Conservation (phyloP, 2,113 vertebrate species). For the Toxotes jaculatrix region DNA sequence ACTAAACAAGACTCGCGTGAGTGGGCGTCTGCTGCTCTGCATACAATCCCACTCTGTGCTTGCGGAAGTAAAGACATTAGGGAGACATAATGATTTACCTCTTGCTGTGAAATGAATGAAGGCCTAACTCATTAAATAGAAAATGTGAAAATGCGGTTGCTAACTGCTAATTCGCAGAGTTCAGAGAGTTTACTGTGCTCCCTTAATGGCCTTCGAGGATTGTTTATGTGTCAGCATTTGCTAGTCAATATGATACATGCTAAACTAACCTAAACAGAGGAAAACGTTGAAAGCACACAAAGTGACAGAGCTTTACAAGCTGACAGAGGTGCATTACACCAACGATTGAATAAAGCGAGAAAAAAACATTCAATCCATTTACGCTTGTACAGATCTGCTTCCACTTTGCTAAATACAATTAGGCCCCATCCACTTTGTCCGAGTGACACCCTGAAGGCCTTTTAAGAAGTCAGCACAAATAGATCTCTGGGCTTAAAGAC, state of each 20-base stretch:
- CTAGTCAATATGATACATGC: constrained; percentile 38
- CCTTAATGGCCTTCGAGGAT: constrained; percentile 26
- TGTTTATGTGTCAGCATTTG: constrained; percentile 27
- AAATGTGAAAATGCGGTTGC: constrained; percentile 39
- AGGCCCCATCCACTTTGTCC: constrained; percentile 61
- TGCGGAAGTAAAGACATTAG: constrained; percentile 32
- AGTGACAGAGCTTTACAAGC: constrained; percentile 43
- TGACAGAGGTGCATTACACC: constrained; percentile 55
- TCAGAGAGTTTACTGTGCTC: constrained; percentile 16
- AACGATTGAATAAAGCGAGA: constrained; percentile 47
- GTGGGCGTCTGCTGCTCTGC: constrained; percentile 20
- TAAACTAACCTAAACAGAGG: constrained; percentile 33
- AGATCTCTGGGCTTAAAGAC: constrained; percentile 52
- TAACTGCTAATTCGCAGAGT: constrained; percentile 1
- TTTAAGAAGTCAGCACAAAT: constrained; percentile 76
- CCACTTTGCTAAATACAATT: constrained; percentile 74
- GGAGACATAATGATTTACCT: constrained; percentile 44
- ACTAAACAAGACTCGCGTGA: constrained; percentile 47
- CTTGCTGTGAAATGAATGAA: constrained; percentile 43
- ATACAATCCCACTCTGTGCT: constrained; percentile 6
- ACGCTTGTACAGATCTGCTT: constrained; percentile 58
- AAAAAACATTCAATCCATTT: constrained; percentile 65
- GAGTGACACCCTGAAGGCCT: constrained; percentile 63
- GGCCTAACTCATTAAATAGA: constrained; percentile 23
- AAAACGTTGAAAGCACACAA: constrained; percentile 57